Evolutionary conservation across 2,113 vertebrate species (phyloP).

Genomic region (Grammomys surdaster): DNA sequence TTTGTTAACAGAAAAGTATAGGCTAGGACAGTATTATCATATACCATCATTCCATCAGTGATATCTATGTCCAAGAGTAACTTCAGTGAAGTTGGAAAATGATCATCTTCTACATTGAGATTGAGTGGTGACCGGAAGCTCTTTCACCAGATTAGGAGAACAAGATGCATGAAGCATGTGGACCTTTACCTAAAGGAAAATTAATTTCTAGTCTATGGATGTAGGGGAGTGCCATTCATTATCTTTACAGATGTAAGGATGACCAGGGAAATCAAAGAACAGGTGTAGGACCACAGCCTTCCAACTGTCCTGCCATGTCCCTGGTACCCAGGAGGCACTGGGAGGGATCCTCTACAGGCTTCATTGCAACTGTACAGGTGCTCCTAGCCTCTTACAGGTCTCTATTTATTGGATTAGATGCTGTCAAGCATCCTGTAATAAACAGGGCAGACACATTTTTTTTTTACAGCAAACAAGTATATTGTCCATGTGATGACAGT

Average conservation of each 20-base stretch:
- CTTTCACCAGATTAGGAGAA: neutral
- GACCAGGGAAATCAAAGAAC: neutral
- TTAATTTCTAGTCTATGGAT: no score
- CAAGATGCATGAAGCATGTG: neutral
- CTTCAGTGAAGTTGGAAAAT: neutral
- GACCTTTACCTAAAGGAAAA: neutral
- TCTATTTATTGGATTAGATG: neutral
- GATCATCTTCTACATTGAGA: neutral
- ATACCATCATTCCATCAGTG: neutral
- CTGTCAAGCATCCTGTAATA: neutral
- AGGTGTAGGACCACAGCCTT: neutral
- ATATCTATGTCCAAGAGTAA: neutral
- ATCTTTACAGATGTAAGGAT: neutral
- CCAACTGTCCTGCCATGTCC: no score
- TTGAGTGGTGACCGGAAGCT: neutral
- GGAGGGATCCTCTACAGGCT: neutral
- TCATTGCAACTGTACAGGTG: neutral
- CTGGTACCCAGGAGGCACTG: neutral
- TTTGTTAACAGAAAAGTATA: neutral
- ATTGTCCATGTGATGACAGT: neutral
- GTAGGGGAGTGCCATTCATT: neutral
- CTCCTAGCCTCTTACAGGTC: neutral
- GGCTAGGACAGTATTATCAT: neutral
- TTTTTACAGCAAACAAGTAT: neutral
- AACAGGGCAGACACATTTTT: neutral